Evolutionary conservation across 1,140 invertebrate genomes (phyloP).

Genomic region (Calephelis nemesis): DNA sequence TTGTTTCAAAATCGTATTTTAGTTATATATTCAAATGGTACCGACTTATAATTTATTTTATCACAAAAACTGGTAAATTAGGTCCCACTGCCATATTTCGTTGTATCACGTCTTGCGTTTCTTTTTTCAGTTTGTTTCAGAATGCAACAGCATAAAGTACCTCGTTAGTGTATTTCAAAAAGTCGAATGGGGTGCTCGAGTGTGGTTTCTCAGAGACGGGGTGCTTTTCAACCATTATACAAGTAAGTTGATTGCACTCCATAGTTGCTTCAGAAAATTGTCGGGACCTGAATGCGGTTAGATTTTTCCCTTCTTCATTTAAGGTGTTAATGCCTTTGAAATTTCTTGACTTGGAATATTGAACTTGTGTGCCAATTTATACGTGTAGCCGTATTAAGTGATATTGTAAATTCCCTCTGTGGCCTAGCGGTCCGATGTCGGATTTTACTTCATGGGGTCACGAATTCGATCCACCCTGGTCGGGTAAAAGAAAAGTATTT

Average conservation of each 20-base stretch:
- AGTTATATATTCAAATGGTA: no score
- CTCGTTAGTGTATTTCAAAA: constrained; percentile 69
- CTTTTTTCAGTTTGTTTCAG: constrained; percentile 34
- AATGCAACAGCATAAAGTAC: constrained; percentile 52
- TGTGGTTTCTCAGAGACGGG: constrained; percentile 28
- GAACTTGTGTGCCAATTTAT: no score
- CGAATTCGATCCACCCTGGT: no score
- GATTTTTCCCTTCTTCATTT: constrained; percentile 18
- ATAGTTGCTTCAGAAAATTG: constrained; percentile 39
- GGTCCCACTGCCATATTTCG: no score
- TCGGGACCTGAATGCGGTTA: constrained; percentile 23
- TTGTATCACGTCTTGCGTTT: constrained; percentile 10
- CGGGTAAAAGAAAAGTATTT: no score
- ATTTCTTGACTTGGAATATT: constrained; percentile 4
- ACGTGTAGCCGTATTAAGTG: no score
- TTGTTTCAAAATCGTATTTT: no score
- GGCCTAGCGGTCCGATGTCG: no score
- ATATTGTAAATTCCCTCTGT: no score
- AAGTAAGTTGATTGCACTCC: constrained; percentile 51
- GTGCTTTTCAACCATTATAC: constrained; percentile 49
- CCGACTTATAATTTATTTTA: no score
- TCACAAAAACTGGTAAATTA: no score
- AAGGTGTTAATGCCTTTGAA: constrained; percentile 14
- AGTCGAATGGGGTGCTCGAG: constrained; percentile 43
- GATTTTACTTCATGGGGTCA: no score